Evolutionary conservation across 1,140 invertebrate species (phyloP).

Genomic region (Neodiprion lecontei): DNA sequence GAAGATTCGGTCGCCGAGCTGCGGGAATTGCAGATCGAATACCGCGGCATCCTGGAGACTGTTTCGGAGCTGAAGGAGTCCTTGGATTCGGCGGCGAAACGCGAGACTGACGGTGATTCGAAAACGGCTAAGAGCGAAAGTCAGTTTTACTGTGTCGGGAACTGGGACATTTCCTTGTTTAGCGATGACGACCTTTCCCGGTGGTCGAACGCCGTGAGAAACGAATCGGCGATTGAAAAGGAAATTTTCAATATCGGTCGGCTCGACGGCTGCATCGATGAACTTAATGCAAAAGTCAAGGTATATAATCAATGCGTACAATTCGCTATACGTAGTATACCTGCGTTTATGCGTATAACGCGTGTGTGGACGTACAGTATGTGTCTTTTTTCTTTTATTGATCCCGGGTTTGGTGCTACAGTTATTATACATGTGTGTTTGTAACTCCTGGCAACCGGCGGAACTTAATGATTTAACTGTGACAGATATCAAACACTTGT

Average conservation of each 20-base stretch:
- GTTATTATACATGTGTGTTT: no score
- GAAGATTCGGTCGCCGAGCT: background rate
- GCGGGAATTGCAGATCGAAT: background rate
- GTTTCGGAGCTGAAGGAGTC: background rate
- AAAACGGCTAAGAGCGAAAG: no score
- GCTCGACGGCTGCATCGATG: conserved; percentile 30
- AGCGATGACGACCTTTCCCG: background rate
- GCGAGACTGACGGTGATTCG: no score
- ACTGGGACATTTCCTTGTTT: background rate
- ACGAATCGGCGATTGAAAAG: conserved; percentile 10
- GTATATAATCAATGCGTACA: conserved; percentile 19
- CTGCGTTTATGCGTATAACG: no score
- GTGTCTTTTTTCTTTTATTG: no score
- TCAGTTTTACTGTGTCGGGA: no score
- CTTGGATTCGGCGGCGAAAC: background rate
- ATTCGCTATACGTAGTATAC: no score
- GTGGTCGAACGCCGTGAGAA: background rate
- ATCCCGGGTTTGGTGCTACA: no score
- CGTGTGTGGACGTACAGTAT: no score
- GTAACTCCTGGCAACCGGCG: no score
- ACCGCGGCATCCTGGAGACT: background rate
- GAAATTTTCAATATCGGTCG: conserved; percentile 27
- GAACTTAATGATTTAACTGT: no score
- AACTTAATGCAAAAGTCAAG: conserved; percentile 31
- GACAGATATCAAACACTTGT: no score